phyloP scores from a whole-genome alignment of 1,140 invertebrate species.

The Cataglyphis hispanica region DNA sequence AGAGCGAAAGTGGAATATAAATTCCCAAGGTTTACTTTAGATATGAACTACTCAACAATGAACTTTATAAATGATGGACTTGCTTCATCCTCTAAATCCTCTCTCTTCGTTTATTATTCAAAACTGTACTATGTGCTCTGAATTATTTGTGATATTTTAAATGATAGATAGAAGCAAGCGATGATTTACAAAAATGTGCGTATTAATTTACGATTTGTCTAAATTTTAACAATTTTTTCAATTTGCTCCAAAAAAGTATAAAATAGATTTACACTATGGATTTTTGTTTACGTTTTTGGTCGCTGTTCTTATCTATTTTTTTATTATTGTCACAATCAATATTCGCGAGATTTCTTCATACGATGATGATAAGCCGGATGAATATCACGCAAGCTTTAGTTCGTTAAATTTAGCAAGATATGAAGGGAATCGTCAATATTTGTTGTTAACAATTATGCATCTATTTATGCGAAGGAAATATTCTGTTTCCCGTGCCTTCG shows the following conservation, averaged over 20 bases:
- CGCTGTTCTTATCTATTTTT: neutral
- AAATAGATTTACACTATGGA: neutral
- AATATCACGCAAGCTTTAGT: neutral
- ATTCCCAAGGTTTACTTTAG: neutral
- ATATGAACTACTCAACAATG: neutral
- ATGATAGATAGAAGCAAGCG: neutral
- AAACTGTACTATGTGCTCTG: neutral
- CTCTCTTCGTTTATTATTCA: neutral
- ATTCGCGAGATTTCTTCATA: slow-evolving; percentile 1
- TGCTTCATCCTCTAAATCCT: neutral
- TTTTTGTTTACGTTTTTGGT: neutral
- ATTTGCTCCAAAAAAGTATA: neutral
- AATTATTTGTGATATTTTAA: neutral
- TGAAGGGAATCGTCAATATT: slow-evolving; percentile 37
- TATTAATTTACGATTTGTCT: neutral
- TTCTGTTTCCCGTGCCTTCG: slow-evolving; percentile 15
- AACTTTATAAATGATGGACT: neutral
- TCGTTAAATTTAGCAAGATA: slow-evolving; percentile 27
- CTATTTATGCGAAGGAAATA: slow-evolving; percentile 38
- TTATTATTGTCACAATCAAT: neutral
- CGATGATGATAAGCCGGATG: neutral
- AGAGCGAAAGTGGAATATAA: neutral
- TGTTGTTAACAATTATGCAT: slow-evolving; percentile 35
- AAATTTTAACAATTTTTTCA: neutral
- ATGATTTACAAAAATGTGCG: neutral